Evolutionary conservation across 2,113 vertebrate genomes (phyloP), one percentile per base, ranked within the genome.

Genomic region (Saccopteryx bilineata): DNA sequence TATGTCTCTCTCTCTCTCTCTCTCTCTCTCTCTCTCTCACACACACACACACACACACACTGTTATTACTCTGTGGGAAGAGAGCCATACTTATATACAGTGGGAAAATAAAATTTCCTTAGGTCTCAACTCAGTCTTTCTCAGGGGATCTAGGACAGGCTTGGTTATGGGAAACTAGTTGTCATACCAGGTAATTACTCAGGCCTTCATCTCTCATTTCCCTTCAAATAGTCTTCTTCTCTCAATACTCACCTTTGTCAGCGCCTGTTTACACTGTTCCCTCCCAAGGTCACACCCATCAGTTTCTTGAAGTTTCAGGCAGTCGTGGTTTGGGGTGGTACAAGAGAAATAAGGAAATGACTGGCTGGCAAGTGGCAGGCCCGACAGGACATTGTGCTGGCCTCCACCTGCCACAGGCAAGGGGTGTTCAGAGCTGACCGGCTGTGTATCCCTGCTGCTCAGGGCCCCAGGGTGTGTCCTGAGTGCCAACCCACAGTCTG

Each of bases 241-340:
- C 48, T 93, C 95, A 94, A 56, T 72, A 18, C 78, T 79, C 9
- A 10, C 28, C 79, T 95, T 96, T 96, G 93, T 96, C 18, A 14
- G 19, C 3, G 58, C 58, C 69, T 97, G 1, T 95, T 93, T 96
- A 90, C 31, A 50, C 18, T 65, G 91, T 66, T 17, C 82, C 76
- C 61, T 96, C 92, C 74, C 95, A 86, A 56, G 65, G 63, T 63
- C 87, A 92, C 95, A 76, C 95, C 92, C 80, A 33, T 50, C 0
- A 5, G 7, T 68, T 66, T 93, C 89, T 85, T 91, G 50, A 63
- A 92, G 39, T 87, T 90, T 84, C 15, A 15, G 54, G 6, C 58
- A 39, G 87, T 18, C 0, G 50, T 79, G 93, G 88, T 96, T 90
- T 96, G 75, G 96, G 46, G 56, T 10, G 58, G 54, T 1, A 14